phyloP scores from a whole-genome alignment of 2,888 invertebrate genomes.

The Proisotoma minuta region DNA sequence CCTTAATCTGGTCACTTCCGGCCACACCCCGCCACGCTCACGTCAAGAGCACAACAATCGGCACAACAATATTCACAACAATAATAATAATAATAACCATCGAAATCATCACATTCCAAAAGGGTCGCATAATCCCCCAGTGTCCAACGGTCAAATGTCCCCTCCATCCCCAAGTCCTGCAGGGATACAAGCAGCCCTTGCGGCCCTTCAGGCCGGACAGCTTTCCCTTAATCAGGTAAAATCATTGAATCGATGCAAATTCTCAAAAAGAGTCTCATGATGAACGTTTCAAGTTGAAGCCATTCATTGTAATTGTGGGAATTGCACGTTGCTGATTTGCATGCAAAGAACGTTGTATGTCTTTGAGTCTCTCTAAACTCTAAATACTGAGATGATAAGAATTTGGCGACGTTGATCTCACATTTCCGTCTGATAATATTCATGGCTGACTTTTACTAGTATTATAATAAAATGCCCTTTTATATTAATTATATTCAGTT shows the following conservation, averaged over 20 bases:
- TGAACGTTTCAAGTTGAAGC: too few species aligned
- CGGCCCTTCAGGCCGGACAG: slow-evolving; percentile 54
- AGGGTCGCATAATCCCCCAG: slow-evolving; percentile 35
- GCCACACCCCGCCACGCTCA: slow-evolving; percentile 26
- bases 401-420: too few species aligned
- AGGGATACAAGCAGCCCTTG: slow-evolving; percentile 52
- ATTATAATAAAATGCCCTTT: too few species aligned
- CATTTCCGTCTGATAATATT: too few species aligned
- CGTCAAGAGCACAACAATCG: slow-evolving; percentile 17
- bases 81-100: slow-evolving; percentile 30
- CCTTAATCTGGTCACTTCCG: slow-evolving; percentile 59
- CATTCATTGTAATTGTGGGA: too few species aligned
- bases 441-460: too few species aligned
- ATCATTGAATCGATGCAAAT: background rate
- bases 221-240: slow-evolving; percentile 51
- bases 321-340: too few species aligned
- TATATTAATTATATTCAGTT: too few species aligned
- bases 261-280: background rate
- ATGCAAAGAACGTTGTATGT: too few species aligned
- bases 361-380: too few species aligned
- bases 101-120: slow-evolving; percentile 38
- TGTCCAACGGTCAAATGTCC: slow-evolving; percentile 6
- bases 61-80: slow-evolving; percentile 21
- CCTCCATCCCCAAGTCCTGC: slow-evolving; percentile 48
- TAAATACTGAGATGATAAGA: too few species aligned